Evolutionary conservation across 2,797 vertebrate genomes (phyloP).

Genomic region (Apodemus agrarius): DNA sequence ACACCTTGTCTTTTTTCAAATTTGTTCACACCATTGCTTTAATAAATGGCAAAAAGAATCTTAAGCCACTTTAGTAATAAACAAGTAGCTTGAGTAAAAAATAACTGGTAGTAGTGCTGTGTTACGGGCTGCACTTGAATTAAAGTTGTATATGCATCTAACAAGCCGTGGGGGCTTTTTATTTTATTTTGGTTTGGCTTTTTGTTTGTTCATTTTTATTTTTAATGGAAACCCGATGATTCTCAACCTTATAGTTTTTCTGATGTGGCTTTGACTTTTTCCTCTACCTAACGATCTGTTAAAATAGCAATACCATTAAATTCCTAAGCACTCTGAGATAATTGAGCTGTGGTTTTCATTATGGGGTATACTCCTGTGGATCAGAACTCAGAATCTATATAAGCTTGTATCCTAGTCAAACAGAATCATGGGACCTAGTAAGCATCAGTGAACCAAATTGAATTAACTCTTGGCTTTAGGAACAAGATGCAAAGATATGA

Average conservation of each 20-base stretch:
- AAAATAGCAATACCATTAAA: background rate
- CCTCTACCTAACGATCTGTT: background rate
- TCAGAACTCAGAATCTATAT: too few relatives aligned
- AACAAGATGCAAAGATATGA: background rate
- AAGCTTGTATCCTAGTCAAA: background rate
- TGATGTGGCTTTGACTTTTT: background rate
- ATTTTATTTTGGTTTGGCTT: background rate
- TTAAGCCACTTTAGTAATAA: background rate
- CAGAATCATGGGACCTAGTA: background rate
- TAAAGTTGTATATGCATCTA: background rate
- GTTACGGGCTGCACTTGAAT: background rate
- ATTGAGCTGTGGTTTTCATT: background rate
- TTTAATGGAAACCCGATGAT: background rate
- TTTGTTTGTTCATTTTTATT: background rate
- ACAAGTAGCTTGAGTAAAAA: background rate
- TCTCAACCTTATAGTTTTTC: background rate
- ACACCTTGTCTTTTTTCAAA: background rate
- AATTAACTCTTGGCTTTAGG: background rate
- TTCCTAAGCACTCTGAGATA: background rate
- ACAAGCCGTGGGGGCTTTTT: background rate
- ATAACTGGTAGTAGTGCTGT: background rate
- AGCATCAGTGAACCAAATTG: fast-evolving
- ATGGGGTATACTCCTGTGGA: background rate
- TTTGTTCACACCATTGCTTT: background rate
- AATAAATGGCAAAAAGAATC: background rate